Evolutionary conservation across 2,113 vertebrate species (phyloP), one percentile per base, ranked within the genome.

Genomic region (Trogon surrucura): DNA sequence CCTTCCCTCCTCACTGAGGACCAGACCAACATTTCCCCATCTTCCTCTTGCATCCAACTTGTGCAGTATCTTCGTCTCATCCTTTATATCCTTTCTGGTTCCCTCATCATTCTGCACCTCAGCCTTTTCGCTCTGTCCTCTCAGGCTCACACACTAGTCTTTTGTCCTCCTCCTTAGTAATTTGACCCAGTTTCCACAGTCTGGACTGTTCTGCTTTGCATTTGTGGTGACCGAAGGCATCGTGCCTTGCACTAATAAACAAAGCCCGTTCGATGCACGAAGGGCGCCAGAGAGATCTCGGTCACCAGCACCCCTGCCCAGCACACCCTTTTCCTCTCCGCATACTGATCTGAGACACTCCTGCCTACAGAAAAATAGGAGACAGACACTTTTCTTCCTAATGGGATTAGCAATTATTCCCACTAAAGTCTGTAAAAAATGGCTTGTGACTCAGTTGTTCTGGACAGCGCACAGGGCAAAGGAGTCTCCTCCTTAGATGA

Each of bases 111-210:
- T 34, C 13, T 23, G 23, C 61, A 66, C 79, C 66, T 83, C 80
- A 74, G 34, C 22, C 78, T 61, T 69, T 54, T 27, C 22, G 32
- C 32, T 81, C 66, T 65, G 29, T 34, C 79, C 92, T 91, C 53
- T 53, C 66, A 67, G 85, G 48, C 90, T 89, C 71, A 16, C 88
- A 95, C 85, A 93, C 66, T 91, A 1, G 60, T 8, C 60, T 61
- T 96, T 90, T 95, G 79, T 95, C 10, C 45, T 73, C 66, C 66
- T 77, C 85, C 85, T 65, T 3, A 45, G 62, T 3, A 8, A 51
- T 17, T 1, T 94, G 94, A 93, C 88, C 94, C 88, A 96, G 23
- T 95, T 96, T 65, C 74, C 58, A 19, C 4, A 32, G 85, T 5
- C 88, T 65, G 53, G 72, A 20, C 70, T 3, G 48, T 8, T 79